A percentile compares a stretch with the other conserved stretches of the same genome.
Evolutionary conservation across 2,113 vertebrate species (phyloP).

Genomic region (Odontophorus gujanensis): DNA sequence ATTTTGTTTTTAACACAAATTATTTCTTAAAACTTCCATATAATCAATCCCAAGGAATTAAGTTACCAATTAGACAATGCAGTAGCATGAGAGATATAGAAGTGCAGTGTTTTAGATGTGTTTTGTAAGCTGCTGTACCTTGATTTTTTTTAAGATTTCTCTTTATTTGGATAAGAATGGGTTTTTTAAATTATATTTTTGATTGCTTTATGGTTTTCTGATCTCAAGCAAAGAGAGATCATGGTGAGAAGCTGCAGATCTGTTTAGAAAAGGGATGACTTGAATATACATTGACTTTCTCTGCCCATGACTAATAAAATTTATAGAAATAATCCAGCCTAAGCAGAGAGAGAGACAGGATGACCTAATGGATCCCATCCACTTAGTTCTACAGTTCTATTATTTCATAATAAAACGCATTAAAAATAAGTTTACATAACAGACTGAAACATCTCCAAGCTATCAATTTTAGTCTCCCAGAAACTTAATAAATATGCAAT

Average conservation of each 20-base stretch:
- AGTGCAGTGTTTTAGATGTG: not conserved
- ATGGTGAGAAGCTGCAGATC: not conserved
- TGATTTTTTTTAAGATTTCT: not conserved
- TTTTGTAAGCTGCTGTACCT: not conserved
- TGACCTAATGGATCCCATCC: not conserved
- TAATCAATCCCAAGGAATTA: not conserved
- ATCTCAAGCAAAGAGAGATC: not conserved
- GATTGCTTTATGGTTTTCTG: not conserved
- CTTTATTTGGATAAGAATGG: not conserved
- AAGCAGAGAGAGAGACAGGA: not conserved
- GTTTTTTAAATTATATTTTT: not conserved
- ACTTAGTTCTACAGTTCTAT: not conserved
- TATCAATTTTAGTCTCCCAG: constrained; percentile 8
- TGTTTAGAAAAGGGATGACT: not conserved
- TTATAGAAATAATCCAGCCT: not conserved
- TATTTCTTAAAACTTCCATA: not conserved
- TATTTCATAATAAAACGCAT: constrained; percentile 26
- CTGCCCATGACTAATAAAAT: not conserved
- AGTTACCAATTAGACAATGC: not conserved
- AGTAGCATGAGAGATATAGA: not conserved
- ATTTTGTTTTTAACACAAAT: not conserved
- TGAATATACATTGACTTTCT: not conserved
- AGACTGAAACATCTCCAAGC: constrained; percentile 19
- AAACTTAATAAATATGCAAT: constrained; percentile 33
- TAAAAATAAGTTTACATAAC: constrained; percentile 29